Evolutionary conservation across 2,888 invertebrate species (phyloP), one percentile per base, ranked within the genome.

Genomic region (Diplazon laetatorius): DNA sequence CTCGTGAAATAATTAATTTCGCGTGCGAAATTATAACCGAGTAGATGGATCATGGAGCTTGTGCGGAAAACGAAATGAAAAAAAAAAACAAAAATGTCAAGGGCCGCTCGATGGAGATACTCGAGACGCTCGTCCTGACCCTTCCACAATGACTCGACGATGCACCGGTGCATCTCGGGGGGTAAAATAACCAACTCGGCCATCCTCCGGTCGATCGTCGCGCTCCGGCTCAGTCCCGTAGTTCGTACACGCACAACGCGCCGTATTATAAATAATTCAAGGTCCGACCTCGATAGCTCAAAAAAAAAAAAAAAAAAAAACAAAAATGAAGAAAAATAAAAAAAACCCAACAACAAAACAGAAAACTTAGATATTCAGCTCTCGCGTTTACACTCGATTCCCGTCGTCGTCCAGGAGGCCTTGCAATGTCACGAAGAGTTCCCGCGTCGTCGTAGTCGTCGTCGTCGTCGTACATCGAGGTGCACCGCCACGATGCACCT

Each of bases 361-460:
- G 6, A 44, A 44, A 42, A 16, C 46, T 82, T 59, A 50, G 50
- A 70, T 80, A 84, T 82, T 84, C 82, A 80, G 76, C 62, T 52
- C 80, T 80, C 74, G 62, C 37, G 55, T 66, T 48, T 16, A 25
- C 57, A 18, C 59, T 72, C 52, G 72, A 72, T 62, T 65, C 46
- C 30, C 9, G 18, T n/a, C 25, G 75, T 44, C 57, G 69, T 68
- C 68, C 22, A 50, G 14, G 75, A 66, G 82, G 71, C 81, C 80
- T 84, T 82, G 82, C 81, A 83, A 80, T 82, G 78, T 84, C 80
- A 81, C 65, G 80, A 60, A n/a, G n/a, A n/a, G n/a, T n/a, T n/a
- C n/a, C n/a, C n/a, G n/a, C n/a, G n/a, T n/a, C n/a, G n/a, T n/a
- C n/a, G n/a, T n/a, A n/a, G n/a, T n/a, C n/a, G n/a, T n/a, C n/a